phyloP scores from a whole-genome alignment of 2,888 invertebrate species.

The Eupithecia dodoneata region DNA sequence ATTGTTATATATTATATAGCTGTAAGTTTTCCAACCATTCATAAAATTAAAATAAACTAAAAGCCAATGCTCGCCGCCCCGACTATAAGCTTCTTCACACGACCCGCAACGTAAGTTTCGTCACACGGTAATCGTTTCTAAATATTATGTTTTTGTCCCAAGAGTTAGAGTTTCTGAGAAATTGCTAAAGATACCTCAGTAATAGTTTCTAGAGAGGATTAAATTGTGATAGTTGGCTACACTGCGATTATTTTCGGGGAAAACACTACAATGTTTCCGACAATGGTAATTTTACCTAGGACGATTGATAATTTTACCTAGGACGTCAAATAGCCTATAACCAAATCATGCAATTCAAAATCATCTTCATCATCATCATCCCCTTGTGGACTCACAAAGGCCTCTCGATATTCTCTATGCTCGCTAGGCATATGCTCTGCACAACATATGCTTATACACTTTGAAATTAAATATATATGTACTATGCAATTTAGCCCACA shows the following conservation, averaged over 20 bases:
- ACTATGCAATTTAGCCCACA: neutral
- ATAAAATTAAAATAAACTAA: no score
- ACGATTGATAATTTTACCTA: no score
- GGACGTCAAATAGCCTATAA: no score
- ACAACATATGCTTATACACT: neutral
- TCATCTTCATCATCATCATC: neutral
- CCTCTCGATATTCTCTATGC: neutral
- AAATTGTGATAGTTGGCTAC: neutral
- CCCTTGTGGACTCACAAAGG: neutral
- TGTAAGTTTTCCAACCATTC: no score
- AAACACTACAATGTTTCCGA: no score
- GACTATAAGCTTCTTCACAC: slow-evolving; percentile 51
- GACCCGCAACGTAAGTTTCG: slow-evolving; percentile 44
- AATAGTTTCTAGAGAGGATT: slow-evolving; percentile 9
- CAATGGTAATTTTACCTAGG: no score
- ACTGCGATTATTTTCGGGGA: neutral
- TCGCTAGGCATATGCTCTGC: neutral
- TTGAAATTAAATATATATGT: no score
- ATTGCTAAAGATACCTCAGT: slow-evolving; percentile 14
- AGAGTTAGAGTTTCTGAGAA: slow-evolving; percentile 30
- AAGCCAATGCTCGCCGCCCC: slow-evolving; percentile 37
- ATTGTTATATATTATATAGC: no score
- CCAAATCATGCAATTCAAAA: neutral
- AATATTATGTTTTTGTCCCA: slow-evolving; percentile 44
- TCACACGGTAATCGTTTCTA: slow-evolving; percentile 48